phyloP scores from a whole-genome alignment of 2,113 vertebrate genomes.

The Psephotus haematonotus region DNA sequence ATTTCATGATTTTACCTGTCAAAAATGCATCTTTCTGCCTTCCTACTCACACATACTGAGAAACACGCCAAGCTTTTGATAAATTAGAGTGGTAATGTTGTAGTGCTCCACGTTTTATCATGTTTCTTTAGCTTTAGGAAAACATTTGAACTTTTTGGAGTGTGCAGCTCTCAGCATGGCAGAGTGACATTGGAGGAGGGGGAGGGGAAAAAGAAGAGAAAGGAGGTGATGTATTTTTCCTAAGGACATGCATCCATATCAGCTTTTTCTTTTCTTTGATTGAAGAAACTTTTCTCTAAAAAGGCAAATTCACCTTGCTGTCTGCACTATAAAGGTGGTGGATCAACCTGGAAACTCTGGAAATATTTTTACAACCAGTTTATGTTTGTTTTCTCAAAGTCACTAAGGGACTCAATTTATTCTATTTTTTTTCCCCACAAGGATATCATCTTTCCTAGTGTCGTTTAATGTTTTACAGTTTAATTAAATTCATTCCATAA shows the following conservation, averaged over 20 bases:
- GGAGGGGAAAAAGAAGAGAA: neutral
- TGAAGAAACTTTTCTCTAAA: neutral
- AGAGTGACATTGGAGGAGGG: neutral
- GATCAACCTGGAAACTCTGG: slow-evolving; percentile 10
- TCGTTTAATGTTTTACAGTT: slow-evolving; percentile 68
- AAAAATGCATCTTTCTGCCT: slow-evolving; percentile 16
- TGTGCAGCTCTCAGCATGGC: neutral
- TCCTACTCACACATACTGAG: neutral
- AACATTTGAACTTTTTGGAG: neutral
- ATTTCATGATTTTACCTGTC: slow-evolving; percentile 9
- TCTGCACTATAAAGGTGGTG: neutral
- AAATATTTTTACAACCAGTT: slow-evolving; percentile 62
- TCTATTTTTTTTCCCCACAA: neutral
- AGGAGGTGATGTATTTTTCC: neutral
- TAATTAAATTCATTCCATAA: slow-evolving; percentile 67
- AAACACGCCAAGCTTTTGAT: slow-evolving; percentile 32
- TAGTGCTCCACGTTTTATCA: neutral
- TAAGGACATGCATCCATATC: neutral
- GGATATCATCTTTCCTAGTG: slow-evolving; percentile 48
- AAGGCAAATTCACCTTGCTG: slow-evolving; percentile 1
- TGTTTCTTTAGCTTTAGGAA: neutral
- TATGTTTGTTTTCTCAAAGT: slow-evolving; percentile 57
- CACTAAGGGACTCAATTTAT: slow-evolving; percentile 26
- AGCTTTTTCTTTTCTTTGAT: neutral
- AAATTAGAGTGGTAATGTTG: neutral